Evolutionary conservation across 2,113 vertebrate species (phyloP).

Genomic region (Chloropsis cyanopogon): DNA sequence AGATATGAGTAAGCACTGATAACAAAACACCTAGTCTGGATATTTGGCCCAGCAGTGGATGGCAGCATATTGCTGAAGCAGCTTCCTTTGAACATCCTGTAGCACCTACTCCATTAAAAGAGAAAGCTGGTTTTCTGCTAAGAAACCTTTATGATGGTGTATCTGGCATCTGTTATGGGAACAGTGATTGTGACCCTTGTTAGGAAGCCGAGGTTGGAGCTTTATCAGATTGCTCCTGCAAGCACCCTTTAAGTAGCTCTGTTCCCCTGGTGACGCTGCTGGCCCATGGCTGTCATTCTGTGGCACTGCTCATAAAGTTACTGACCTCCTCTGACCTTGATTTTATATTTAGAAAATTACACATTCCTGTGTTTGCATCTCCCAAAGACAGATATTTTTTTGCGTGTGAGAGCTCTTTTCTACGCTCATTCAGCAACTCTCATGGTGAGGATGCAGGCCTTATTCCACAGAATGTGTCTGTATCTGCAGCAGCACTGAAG

Average conservation of each 20-base stretch:
- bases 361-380: background rate
- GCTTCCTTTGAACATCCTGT: background rate
- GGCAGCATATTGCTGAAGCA: background rate
- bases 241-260: background rate
- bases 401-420: background rate
- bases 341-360: conserved; percentile 52
- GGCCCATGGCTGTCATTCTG: conserved; percentile 10
- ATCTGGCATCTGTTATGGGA: conserved; percentile 31
- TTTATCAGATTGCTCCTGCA: conserved; percentile 20
- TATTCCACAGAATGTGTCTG: background rate
- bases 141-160: background rate
- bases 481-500: background rate
- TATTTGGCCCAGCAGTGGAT: background rate
- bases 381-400: background rate
- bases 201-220: background rate
- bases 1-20: background rate
- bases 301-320: conserved; percentile 19
- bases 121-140: background rate
- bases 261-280: conserved; percentile 17
- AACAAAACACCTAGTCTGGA: background rate
- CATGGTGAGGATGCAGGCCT: background rate
- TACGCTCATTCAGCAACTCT: background rate
- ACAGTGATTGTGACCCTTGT: background rate
- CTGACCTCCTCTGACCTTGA: conserved; percentile 28
- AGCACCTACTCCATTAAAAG: background rate